A percentile compares a stretch with the other conserved stretches of the same genome.
Evolutionary conservation across 2,888 invertebrate genomes (phyloP).

Genomic region (Syrista parreyssii): DNA sequence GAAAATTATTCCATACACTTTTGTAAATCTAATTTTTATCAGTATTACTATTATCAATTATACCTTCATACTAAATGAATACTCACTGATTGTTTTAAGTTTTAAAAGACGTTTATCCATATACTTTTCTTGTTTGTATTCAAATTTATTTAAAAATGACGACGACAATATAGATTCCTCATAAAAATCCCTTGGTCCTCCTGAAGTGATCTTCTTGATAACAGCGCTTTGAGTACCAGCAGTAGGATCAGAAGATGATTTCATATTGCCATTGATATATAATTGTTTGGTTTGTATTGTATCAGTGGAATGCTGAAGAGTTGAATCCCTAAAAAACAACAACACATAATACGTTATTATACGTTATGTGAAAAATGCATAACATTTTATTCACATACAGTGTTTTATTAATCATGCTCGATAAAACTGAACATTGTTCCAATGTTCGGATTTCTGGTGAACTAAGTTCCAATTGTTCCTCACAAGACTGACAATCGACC

Average conservation of each 20-base stretch:
- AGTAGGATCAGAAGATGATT: slow-evolving; percentile 35
- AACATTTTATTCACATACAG: slow-evolving; percentile 38
- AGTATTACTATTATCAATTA: neutral
- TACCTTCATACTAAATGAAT: slow-evolving; percentile 7
- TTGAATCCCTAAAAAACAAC: slow-evolving; percentile 31
- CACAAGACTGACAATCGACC: slow-evolving; percentile 9
- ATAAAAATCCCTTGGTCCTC: slow-evolving; percentile 23
- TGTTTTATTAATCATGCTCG: slow-evolving; percentile 52
- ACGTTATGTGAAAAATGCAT: neutral
- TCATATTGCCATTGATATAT: slow-evolving; percentile 38
- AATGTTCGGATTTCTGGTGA: slow-evolving; percentile 41
- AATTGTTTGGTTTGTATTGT: slow-evolving; percentile 35
- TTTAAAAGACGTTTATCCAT: slow-evolving; percentile 40
- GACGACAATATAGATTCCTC: slow-evolving; percentile 29
- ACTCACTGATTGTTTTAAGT: slow-evolving; percentile 50
- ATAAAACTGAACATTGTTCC: slow-evolving; percentile 51
- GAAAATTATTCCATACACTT: neutral
- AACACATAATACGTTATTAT: neutral
- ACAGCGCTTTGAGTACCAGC: slow-evolving; percentile 23
- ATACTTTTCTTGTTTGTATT: slow-evolving; percentile 27
- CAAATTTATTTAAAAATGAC: slow-evolving; percentile 26
- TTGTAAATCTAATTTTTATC: neutral
- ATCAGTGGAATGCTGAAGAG: slow-evolving; percentile 31
- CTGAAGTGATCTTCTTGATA: slow-evolving; percentile 20
- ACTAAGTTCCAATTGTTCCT: slow-evolving; percentile 23